Percentiles rank a stretch among this genome's conserved stretches.
Evolutionary conservation across 2,113 vertebrate genomes (phyloP).

Genomic region (Phyllopteryx taeniolatus): DNA sequence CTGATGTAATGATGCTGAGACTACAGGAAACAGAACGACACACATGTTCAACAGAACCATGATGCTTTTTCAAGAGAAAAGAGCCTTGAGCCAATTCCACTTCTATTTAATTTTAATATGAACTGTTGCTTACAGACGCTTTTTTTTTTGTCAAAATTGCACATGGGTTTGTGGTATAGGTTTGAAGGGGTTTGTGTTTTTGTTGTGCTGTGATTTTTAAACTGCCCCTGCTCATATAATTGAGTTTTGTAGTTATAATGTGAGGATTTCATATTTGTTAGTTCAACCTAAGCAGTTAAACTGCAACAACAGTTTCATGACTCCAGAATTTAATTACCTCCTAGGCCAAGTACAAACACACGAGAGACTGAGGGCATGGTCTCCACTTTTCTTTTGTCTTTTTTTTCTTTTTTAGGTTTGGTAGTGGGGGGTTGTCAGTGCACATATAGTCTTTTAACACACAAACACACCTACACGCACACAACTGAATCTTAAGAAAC

Average conservation of each 20-base stretch:
- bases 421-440: neutral
- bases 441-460: conserved; percentile 1
- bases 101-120: neutral
- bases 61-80: neutral
- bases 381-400: neutral
- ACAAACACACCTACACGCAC: neutral
- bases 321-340: neutral
- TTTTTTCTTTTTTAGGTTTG: neutral
- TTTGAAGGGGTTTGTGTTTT: neutral
- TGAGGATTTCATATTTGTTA: neutral
- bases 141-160: neutral
- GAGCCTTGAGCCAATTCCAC: neutral
- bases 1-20: conserved; percentile 11
- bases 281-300: neutral
- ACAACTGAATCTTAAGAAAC: conserved; percentile 12
- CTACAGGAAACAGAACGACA: conserved; percentile 5
- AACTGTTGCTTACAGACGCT: neutral
- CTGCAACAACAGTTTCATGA: neutral
- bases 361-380: too few species aligned
- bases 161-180: neutral
- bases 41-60: neutral
- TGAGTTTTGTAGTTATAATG: neutral
- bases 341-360: neutral
- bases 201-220: neutral
- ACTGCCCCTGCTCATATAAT: neutral